These are phyloP conservation scores for Leptoclinus maculatus DNA, from an alignment of 2,797 vertebrate genomes.

Conservation along the genomic window DNA sequence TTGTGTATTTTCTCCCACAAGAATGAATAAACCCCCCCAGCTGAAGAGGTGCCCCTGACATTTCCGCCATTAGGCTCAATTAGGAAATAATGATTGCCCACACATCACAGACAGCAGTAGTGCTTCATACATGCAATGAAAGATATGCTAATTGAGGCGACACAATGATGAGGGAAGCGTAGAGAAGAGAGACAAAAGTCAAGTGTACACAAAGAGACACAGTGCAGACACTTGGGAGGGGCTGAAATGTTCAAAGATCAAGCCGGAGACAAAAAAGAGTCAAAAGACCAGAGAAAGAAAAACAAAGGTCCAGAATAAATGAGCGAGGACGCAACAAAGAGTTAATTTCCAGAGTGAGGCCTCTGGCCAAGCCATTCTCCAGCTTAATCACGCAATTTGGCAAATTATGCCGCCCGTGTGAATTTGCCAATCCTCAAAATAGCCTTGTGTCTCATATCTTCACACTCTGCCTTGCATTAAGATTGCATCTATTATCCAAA, in stretches of 20 bases:
- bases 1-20: background rate
- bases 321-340: conserved; percentile 7
- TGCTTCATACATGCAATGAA: background rate
- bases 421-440: conserved; percentile 14
- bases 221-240: background rate
- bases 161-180: background rate
- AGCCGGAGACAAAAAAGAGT: background rate
- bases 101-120: conserved; percentile 2
- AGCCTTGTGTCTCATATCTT: conserved; percentile 32
- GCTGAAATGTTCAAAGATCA: background rate
- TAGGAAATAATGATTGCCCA: conserved; percentile 49
- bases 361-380: conserved; percentile 39
- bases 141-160: conserved; percentile 5
- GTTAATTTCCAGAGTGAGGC: conserved; percentile 41
- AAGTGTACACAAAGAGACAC: background rate
- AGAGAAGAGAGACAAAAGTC: background rate
- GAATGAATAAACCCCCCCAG: background rate
- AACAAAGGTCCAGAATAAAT: background rate
- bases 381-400: conserved; percentile 50
- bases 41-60: conserved; percentile 26
- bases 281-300: background rate
- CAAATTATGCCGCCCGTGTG: conserved; percentile 47
- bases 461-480: conserved; percentile 39
- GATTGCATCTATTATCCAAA: conserved; percentile 55
- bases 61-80: conserved; percentile 32